These are phyloP conservation scores for Xestia ashworthii DNA, from an alignment of 2,888 invertebrate genomes.

Conservation along the genomic window DNA sequence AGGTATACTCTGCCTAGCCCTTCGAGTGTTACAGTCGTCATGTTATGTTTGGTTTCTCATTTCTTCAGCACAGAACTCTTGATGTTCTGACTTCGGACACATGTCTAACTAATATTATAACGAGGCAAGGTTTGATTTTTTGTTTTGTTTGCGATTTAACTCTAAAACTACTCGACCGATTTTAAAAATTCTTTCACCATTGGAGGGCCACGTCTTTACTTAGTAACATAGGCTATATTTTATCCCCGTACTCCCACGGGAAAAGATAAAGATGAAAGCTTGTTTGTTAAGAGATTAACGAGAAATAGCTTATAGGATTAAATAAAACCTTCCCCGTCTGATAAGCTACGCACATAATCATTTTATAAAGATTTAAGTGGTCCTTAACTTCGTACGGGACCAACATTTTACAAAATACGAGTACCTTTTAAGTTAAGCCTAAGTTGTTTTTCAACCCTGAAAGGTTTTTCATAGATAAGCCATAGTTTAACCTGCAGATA, in stretches of 20 bases:
- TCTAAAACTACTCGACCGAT: too few species aligned
- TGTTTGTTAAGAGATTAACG: constrained; percentile 3
- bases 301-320: constrained; percentile 18
- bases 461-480: not conserved
- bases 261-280: constrained; percentile 1
- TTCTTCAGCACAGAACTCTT: not conserved
- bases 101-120: too few species aligned
- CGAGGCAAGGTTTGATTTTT: too few species aligned
- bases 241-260: too few species aligned
- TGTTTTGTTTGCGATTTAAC: too few species aligned
- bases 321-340: not conserved
- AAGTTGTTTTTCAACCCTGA: not conserved
- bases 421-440: not conserved
- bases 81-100: not conserved
- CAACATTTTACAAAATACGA: constrained; percentile 3
- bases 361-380: constrained; percentile 4
- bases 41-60: not conserved
- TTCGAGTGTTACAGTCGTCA: too few species aligned
- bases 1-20: too few species aligned
- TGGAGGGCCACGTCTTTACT: too few species aligned
- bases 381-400: not conserved
- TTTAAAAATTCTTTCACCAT: too few species aligned
- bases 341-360: constrained; percentile 3
- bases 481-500: not conserved
- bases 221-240: too few species aligned